Conservation (phyloP, 2,797 vertebrate species). For the Pangasius larnaudii region DNA sequence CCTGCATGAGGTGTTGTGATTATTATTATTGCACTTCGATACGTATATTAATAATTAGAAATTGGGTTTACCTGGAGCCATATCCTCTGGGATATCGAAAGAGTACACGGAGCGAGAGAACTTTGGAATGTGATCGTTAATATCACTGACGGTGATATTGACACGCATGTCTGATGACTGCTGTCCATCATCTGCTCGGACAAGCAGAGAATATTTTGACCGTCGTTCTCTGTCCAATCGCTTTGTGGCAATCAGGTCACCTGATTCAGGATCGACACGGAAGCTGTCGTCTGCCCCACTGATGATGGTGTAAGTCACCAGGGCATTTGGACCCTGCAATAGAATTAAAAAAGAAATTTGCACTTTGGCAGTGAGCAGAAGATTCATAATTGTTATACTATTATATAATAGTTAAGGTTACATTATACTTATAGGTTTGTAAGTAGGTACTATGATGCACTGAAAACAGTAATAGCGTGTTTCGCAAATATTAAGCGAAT, state of each 20-base stretch:
- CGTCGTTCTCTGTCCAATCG: constrained; percentile 91
- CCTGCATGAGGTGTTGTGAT: not conserved
- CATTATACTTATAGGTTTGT: not conserved
- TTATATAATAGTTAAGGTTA: not conserved
- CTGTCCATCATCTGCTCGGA: constrained; percentile 92
- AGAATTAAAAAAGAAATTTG: not conserved
- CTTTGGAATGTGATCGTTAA: constrained; percentile 92
- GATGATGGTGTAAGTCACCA: constrained; percentile 95
- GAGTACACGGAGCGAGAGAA: constrained; percentile 91
- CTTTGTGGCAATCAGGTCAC: constrained; percentile 90
- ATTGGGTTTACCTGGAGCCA: constrained; percentile 79
- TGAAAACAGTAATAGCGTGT: not conserved
- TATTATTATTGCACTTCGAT: not conserved
- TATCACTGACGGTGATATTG: constrained; percentile 93
- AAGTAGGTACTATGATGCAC: not conserved
- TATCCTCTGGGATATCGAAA: constrained; percentile 92
- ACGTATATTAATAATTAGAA: not conserved
- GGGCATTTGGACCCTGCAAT: constrained; percentile 90
- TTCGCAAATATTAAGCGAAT: not conserved
- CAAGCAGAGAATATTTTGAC: constrained; percentile 92
- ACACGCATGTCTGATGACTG: constrained; percentile 95
- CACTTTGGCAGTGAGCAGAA: not conserved
- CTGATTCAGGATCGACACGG: constrained; percentile 92
- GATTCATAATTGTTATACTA: not conserved
- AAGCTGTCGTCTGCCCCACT: constrained; percentile 96